Percentiles rank a stretch among this genome's conserved stretches.
Evolutionary conservation across 2,888 invertebrate species (phyloP).

Genomic region (Lissonota sp.): DNA sequence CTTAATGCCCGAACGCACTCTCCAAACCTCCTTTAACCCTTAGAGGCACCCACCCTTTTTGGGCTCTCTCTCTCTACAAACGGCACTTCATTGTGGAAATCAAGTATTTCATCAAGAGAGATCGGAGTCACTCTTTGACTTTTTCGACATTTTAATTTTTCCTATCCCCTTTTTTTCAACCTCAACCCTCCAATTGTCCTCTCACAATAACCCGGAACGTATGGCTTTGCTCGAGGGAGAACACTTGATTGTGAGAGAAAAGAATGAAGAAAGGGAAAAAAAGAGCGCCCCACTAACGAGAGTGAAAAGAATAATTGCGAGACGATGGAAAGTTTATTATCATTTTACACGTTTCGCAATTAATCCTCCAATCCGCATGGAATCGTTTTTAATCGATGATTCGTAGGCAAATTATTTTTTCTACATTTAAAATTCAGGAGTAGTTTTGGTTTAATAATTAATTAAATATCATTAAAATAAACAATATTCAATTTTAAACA

Average conservation of each 20-base stretch:
- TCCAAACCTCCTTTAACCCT: slow-evolving; percentile 19
- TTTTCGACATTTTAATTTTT: not conserved
- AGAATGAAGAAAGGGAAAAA: not conserved
- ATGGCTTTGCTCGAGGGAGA: slow-evolving; percentile 16
- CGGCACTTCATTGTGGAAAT: slow-evolving; percentile 67
- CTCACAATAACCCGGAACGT: slow-evolving; percentile 8
- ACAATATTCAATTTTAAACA: not conserved
- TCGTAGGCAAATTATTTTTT: too few species aligned
- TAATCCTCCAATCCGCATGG: too few species aligned
- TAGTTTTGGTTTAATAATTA: not conserved
- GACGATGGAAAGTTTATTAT: slow-evolving; percentile 19
- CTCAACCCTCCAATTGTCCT: slow-evolving; percentile 29
- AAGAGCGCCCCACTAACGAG: slow-evolving; percentile 33
- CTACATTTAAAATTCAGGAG: too few species aligned
- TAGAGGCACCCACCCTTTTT: not conserved
- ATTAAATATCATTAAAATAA: not conserved
- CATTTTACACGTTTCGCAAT: slow-evolving; percentile 19
- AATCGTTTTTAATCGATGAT: too few species aligned
- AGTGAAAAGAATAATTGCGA: slow-evolving; percentile 42
- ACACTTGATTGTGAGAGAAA: slow-evolving; percentile 3
- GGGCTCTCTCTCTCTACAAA: slow-evolving; percentile 41
- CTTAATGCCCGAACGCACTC: slow-evolving; percentile 40
- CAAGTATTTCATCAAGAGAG: slow-evolving; percentile 68
- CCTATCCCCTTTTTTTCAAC: slow-evolving; percentile 19
- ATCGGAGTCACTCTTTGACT: slow-evolving; percentile 56